A percentile compares a stretch with the other conserved stretches of the same genome.
These are phyloP conservation scores for Micrastur ruficollis DNA, from an alignment of 2,797 vertebrate species.

Conservation along the genomic window DNA sequence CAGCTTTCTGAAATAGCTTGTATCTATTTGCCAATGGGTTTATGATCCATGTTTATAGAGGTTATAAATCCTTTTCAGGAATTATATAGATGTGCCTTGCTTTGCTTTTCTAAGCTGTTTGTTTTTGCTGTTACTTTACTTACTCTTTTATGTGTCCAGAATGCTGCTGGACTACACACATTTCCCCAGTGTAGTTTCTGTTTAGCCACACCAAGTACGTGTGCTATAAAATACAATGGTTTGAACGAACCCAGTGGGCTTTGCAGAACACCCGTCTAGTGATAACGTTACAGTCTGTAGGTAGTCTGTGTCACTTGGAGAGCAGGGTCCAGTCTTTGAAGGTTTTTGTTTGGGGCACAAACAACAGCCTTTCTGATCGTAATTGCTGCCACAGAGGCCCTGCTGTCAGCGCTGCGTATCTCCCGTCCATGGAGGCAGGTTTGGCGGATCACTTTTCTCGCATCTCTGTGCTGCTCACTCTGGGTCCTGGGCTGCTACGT, in stretches of 20 bases:
- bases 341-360: neutral
- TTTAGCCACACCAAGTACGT: neutral
- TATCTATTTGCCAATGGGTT: conserved; percentile 69
- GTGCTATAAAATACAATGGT: neutral
- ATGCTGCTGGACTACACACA: neutral
- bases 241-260: neutral
- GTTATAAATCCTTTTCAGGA: conserved; percentile 68
- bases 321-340: neutral
- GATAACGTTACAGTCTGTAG: accelerated
- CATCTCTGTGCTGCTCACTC: accelerated
- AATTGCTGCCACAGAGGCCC: neutral
- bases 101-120: conserved; percentile 67
- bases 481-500: neutral
- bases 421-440: accelerated
- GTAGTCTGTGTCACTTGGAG: neutral
- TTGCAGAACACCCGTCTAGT: neutral
- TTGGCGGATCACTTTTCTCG: neutral
- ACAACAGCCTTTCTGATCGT: neutral
- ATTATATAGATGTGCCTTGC: conserved; percentile 10
- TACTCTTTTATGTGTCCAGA: conserved; percentile 35
- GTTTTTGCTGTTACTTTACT: conserved; percentile 62
- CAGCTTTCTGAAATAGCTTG: conserved; percentile 47
- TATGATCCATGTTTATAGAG: conserved; percentile 65
- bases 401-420: accelerated
- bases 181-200: neutral